Evolutionary conservation across 2,888 invertebrate species (phyloP).

Genomic region (Neoascia interrupta): DNA sequence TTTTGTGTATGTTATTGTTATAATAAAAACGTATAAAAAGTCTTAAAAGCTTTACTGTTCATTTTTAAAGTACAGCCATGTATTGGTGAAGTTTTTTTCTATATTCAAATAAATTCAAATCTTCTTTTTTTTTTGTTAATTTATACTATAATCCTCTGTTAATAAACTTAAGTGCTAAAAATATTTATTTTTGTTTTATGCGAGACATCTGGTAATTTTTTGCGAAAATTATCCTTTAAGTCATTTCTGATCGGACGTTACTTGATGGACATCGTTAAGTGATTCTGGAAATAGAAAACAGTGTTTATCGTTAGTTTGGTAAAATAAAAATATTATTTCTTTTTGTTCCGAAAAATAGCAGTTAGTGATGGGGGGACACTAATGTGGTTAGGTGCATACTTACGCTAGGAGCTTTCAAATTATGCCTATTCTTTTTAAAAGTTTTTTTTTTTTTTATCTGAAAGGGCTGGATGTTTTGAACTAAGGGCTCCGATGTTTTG

Average conservation of each 20-base stretch:
- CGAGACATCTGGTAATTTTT: constrained; percentile 36
- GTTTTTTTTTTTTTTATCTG: neutral
- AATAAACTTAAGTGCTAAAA: too few species aligned
- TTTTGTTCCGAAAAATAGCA: neutral
- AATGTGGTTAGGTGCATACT: too few species aligned
- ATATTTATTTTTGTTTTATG: constrained; percentile 32
- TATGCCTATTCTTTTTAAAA: neutral
- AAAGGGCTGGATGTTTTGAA: neutral
- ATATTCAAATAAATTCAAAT: too few species aligned
- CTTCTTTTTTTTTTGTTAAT: too few species aligned
- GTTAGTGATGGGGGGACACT: too few species aligned
- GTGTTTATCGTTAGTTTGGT: too few species aligned
- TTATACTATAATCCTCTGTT: neutral
- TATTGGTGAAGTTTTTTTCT: too few species aligned
- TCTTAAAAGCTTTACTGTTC: constrained; percentile 51
- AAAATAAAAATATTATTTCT: neutral
- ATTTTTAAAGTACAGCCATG: too few species aligned
- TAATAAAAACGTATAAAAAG: constrained; percentile 61
- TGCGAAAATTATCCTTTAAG: neutral
- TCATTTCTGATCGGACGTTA: constrained; percentile 41
- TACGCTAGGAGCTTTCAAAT: neutral
- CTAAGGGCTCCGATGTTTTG: too few species aligned
- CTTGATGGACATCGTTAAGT: constrained; percentile 51
- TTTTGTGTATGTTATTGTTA: constrained; percentile 43
- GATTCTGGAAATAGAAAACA: constrained; percentile 52